Base-by-base conservation (phyloP, 1,140 invertebrate species). In the Microplitis demolitor region DNA sequence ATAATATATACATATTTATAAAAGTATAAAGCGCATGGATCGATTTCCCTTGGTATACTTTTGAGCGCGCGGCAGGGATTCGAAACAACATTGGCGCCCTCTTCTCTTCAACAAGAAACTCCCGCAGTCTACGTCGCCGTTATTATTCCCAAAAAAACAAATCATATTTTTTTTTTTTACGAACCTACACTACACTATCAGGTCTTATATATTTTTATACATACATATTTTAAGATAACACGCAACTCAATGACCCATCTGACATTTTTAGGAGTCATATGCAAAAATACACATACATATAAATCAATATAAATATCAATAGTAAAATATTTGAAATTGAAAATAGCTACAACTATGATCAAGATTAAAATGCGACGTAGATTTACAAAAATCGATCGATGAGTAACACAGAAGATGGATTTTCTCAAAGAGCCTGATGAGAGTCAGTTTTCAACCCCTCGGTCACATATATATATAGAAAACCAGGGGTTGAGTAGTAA, bases 1-100 rank as follows among this genome's bases (percentile, higher is more conserved):
- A 6, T 33, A 61, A 33, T 24, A 61, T 24, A 56, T 14, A 56
- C n/a, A 33, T 11, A 24, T 0, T 31, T 31, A 33, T 11, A 60
- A 11, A 6, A 34, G 31, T 11, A 60, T 31, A 60, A 13, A 39
- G 61, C 31, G n/a, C 61, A 35, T 45, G 34, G 35, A 63, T 63
- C 61, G 61, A 63, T 63, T 63, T 34, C 61, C 61, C 35, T 63
- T n/a, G 61, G 16, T 61, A 45, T 35, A n/a, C 61, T 63, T 34
- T 39, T 63, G 61, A 63, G 61, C 61, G 34, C 34, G 61, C 31
- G 61, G 61, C 31, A 63, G 34, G 53, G 53, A 54, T 54, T 54
- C 53, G 53, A 54, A 54, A 54, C 53, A 16, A 54, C 53, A 6
- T 54, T 35, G 61, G 61, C 61, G 61, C 61, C 61, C 61, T 63